Evolutionary conservation across 2,888 invertebrate genomes (phyloP), one percentile per base, ranked within the genome.

Genomic region (Heliconius sara): DNA sequence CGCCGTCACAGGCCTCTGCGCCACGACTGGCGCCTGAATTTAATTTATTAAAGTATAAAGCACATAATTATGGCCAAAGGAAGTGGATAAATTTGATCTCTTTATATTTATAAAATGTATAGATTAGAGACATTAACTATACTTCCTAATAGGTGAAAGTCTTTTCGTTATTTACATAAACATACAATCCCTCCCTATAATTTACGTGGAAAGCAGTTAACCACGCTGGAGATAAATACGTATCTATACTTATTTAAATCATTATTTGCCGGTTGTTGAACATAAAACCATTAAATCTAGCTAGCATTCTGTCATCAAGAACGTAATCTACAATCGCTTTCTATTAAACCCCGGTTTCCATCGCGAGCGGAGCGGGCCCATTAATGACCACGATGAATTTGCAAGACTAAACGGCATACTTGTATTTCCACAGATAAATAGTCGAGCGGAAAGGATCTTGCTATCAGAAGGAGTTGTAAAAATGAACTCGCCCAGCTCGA

Each of bases 171-270:
- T 52, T 66, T n/a, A 34, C 30, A 39, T 66, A 66, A 78, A 73
- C 66, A 66, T 57, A 73, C 25, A 34, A 27, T 63, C 83, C 82
- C 80, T 82, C 83, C 83, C 79, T 82, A 34, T 71, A 75, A 75
- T 75, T 75, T 75, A 75, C 25, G 77, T 84, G 82, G 85, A 86
- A 86, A 86, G 85, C 25, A 60, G 39, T 34, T 83, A 84, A 85
- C 85, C 84, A 80, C 84, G 82, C 77, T 63, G 16, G 43, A 63
- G 68, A 75, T 74, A 74, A 68, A 79, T 74, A 68, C 19, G 27
- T 43, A 43, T 65, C n/a, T 43, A 60, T 73, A 72, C n/a, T 72
- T 72, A 57, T 57, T 72, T 57, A 73, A 60, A 34, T 60, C 60
- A 80, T 79, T 75, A 82, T 78, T 78, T 79, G 68, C 75, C 68